Evolutionary conservation across 2,888 invertebrate species (phyloP).

Genomic region (Drosophila putrida): DNA sequence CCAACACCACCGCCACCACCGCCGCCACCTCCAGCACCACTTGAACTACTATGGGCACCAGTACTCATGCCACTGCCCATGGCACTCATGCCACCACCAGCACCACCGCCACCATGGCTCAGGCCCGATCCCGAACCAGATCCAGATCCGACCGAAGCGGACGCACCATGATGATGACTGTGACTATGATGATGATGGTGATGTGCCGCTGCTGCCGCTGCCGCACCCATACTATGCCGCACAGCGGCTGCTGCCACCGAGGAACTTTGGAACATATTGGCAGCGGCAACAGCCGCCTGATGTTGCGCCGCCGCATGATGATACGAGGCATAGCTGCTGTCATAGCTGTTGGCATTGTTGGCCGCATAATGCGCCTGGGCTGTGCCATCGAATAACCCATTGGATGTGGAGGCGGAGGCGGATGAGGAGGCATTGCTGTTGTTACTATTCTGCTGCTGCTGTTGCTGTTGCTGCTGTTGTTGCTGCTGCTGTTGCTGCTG

Average conservation of each 20-base stretch:
- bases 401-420: constrained; percentile 66
- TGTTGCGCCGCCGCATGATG: constrained; percentile 83
- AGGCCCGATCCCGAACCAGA: constrained; percentile 39
- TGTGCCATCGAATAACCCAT: constrained; percentile 82
- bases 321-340: constrained; percentile 80
- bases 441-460: constrained; percentile 73
- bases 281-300: constrained; percentile 84
- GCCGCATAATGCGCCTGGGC: constrained; percentile 70
- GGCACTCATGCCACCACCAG: constrained; percentile 37
- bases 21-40: constrained; percentile 81
- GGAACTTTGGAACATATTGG: constrained; percentile 84
- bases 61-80: constrained; percentile 82
- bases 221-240: constrained; percentile 81
- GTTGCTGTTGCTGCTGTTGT: constrained; percentile 56
- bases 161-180: constrained; percentile 57
- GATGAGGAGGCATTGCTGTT: constrained; percentile 70
- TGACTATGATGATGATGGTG: constrained; percentile 67
- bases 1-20: constrained; percentile 66
- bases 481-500: constrained; percentile 80
- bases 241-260: constrained; percentile 86
- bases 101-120: constrained; percentile 37
- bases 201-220: constrained; percentile 77
- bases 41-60: constrained; percentile 75
- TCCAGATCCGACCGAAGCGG: constrained; percentile 40
- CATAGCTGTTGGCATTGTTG: constrained; percentile 75